Base-by-base conservation (phyloP, 2,888 invertebrate species). In the Metellina segmentata region DNA sequence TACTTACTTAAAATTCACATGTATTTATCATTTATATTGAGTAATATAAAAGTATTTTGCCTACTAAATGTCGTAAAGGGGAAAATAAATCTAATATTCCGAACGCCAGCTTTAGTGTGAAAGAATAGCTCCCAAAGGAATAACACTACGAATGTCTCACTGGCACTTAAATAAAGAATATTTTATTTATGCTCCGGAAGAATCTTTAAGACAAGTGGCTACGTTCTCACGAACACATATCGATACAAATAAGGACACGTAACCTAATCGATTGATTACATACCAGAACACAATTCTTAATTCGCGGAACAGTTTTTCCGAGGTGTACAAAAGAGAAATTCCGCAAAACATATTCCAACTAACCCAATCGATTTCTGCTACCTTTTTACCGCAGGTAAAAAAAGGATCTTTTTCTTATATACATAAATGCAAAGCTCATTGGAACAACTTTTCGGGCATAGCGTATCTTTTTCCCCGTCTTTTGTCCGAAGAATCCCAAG, bases 351-450 rank as follows among this genome's bases (percentile, higher is more conserved):
- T 16, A 16, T 16, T 16, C 9, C 11, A 16, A 61, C 61, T 16
- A 61, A 61, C 11, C 61, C 5, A 16, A 16, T 61, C 61, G 61
- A 61, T 61, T 11, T 61, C 13, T 34, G 34, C 34, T 16, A 61
- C 61, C 61, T 61, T 61, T 61, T 61, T 13, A 16, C 61, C 61
- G 4, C 6, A 11, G 61, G 61, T 9, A 7, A 61, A 61, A 61
- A 13, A 11, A 69, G n/a, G 52, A 77, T 51, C 51, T 49, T 16
- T 13, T 16, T 34, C 34, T 79, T 48, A 61, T 69, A 34, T 61
- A 34, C 79, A 79, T 61, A 79, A 48, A 69, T 79, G 61, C 61
- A 20, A 34, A 69, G 61, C 61, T 79, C 61, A 79, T 79, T 53
- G 79, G 61, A 61, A 79, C 61, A 69, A 7, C 53, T 79, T 79